phyloP scores from a whole-genome alignment of 1,140 invertebrate genomes.

The Hylaeus volcanicus region DNA sequence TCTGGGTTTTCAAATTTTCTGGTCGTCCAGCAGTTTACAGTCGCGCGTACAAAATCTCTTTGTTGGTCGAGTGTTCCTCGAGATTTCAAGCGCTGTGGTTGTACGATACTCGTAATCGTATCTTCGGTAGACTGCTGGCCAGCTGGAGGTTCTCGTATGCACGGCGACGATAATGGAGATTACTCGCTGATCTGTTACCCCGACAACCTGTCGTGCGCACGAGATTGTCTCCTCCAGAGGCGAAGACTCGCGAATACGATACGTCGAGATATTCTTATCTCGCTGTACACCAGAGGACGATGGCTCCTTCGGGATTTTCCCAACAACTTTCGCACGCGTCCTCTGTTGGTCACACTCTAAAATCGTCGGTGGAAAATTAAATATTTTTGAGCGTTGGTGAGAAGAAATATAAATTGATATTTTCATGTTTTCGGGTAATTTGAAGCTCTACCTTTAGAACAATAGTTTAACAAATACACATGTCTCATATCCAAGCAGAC shows the following conservation, averaged over 20 bases:
- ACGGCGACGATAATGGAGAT: constrained; percentile 38
- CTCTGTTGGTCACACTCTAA: too few relatives aligned
- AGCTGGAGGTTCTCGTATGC: constrained; percentile 7
- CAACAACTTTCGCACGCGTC: not conserved
- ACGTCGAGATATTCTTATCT: constrained; percentile 21
- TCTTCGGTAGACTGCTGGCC: not conserved
- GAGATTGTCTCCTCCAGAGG: not conserved
- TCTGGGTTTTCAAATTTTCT: constrained; percentile 35
- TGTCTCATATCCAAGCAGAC: too few relatives aligned
- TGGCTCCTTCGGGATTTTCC: not conserved
- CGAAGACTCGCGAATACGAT: constrained; percentile 28
- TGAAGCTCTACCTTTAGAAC: too few relatives aligned
- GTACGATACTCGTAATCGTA: constrained; percentile 11
- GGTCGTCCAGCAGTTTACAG: not conserved
- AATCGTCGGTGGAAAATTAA: too few relatives aligned
- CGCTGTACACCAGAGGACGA: too few relatives aligned
- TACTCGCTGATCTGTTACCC: constrained; percentile 14
- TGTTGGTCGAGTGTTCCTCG: not conserved
- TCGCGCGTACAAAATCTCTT: not conserved
- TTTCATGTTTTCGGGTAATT: too few relatives aligned
- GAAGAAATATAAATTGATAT: too few relatives aligned
- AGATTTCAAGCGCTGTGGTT: not conserved
- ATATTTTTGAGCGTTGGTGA: too few relatives aligned
- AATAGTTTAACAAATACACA: too few relatives aligned
- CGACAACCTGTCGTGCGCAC: constrained; percentile 1